These are phyloP conservation scores for Temnothorax curvispinosus DNA, from an alignment of 1,140 invertebrate species.

Conservation along the genomic window DNA sequence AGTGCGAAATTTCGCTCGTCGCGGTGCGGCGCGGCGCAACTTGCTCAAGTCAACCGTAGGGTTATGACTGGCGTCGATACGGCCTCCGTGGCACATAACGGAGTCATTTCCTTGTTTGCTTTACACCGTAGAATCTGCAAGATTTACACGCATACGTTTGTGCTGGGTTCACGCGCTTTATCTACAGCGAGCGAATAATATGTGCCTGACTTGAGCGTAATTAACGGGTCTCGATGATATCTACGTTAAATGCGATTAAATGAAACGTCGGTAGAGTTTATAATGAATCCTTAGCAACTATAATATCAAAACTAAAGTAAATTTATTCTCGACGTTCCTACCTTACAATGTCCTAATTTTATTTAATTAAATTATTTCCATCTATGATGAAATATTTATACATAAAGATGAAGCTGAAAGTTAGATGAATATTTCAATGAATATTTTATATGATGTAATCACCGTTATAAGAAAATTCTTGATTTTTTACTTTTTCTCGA, in stretches of 20 bases:
- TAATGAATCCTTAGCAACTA: background rate
- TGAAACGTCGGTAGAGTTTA: background rate
- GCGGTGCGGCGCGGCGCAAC: conserved; percentile 18
- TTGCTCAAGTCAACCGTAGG: conserved; percentile 32
- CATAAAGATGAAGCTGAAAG: background rate
- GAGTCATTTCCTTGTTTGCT: conserved; percentile 18
- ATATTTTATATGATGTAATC: background rate
- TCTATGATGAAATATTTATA: background rate
- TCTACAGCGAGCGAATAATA: background rate
- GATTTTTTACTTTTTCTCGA: background rate
- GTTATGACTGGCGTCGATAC: conserved; percentile 19
- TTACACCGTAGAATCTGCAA: background rate
- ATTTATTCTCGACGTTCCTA: background rate
- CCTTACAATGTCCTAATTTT: background rate
- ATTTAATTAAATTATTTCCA: background rate
- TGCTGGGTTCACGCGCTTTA: background rate
- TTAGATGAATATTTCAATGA: background rate
- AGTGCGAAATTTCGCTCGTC: conserved; percentile 55
- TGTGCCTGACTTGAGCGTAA: background rate
- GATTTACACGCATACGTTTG: conserved; percentile 11
- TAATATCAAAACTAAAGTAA: background rate
- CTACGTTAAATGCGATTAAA: background rate
- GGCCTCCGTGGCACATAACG: background rate
- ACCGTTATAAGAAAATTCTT: background rate
- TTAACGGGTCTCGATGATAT: background rate